Base-by-base conservation (phyloP, 2,113 vertebrate species). In the Pituophis catenifer region DNA sequence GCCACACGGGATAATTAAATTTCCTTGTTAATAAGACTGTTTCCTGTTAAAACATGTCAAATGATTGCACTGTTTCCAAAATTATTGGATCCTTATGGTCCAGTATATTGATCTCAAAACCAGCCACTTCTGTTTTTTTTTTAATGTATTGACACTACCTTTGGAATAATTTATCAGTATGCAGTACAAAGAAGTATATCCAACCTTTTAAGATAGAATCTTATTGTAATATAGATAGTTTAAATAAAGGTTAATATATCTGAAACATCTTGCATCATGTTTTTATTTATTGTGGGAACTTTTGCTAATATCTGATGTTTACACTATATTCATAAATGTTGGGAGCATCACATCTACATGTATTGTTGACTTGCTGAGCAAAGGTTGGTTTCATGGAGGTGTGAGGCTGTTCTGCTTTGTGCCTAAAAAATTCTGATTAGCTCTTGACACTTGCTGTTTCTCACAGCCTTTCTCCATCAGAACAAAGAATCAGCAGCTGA, bases 381-480 rank as follows among this genome's bases (percentile, higher is more conserved):
- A 93, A 95, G 4, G 93, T 93, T 88, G 94, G n/a, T 89, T 93
- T 95, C 86, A 90, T 94, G 91, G 94, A 94, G 90, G 93, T 86
- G 91, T 93, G 38, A 21, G 57, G 95, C 23, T 88, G 29, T 86
- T 88, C 50, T 95, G 50, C 90, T 96, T 96, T 93, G 90, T 86
- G 70, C 57, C 94, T 94, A 95, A 91, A 85, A 93, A 96, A 97
- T 94, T 92, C 93, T 94, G 94, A 96, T 90, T 94, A 90, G 94
- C 91, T 87, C 94, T 91, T 95, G 94, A 94, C 93, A 94, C 0
- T 95, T 95, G 88, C 90, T 95, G 57, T 94, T 95, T 97, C 95
- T 96, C 97, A 94, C 75, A 94, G 92, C 94, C 54, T 95, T 91
- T 97, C 95, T 91, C 95, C 92, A 95, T 85, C 24, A 94, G 91